These are phyloP conservation scores for Drosophila melanica DNA, from an alignment of 1,140 invertebrate species.

Conservation along the genomic window DNA sequence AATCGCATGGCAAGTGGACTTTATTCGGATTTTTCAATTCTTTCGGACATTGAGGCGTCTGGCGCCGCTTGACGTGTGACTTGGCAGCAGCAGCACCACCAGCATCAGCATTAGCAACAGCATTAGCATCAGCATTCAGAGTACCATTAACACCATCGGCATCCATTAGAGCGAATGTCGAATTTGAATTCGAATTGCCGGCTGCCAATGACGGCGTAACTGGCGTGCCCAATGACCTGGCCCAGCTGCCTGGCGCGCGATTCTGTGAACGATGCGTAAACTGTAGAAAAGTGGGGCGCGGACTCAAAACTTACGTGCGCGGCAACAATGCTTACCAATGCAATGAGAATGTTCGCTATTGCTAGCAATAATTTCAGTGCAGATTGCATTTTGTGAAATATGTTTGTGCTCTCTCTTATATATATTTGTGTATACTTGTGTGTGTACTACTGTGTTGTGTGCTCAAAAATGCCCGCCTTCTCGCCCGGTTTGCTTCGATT, in stretches of 20 bases:
- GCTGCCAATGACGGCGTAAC: background rate
- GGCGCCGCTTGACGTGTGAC: background rate
- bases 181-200: background rate
- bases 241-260: background rate
- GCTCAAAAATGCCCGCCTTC: too few relatives aligned
- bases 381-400: slow-evolving; percentile 8
- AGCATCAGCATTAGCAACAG: background rate
- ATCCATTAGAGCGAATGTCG: background rate
- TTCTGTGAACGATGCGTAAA: background rate
- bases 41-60: background rate
- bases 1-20: slow-evolving; percentile 50
- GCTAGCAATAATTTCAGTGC: background rate
- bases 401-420: background rate
- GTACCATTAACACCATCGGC: background rate
- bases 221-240: background rate
- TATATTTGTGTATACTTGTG: slow-evolving; percentile 5
- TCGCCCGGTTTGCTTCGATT: background rate
- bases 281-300: background rate
- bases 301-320: too few relatives aligned
- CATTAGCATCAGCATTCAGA: background rate
- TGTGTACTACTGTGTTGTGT: too few relatives aligned
- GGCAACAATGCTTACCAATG: slow-evolving; percentile 9
- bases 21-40: background rate
- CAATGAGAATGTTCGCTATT: background rate
- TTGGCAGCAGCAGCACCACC: background rate